These are phyloP conservation scores for Hypotaenidia okinawae DNA, from an alignment of 2,797 vertebrate species.

Conservation along the genomic window DNA sequence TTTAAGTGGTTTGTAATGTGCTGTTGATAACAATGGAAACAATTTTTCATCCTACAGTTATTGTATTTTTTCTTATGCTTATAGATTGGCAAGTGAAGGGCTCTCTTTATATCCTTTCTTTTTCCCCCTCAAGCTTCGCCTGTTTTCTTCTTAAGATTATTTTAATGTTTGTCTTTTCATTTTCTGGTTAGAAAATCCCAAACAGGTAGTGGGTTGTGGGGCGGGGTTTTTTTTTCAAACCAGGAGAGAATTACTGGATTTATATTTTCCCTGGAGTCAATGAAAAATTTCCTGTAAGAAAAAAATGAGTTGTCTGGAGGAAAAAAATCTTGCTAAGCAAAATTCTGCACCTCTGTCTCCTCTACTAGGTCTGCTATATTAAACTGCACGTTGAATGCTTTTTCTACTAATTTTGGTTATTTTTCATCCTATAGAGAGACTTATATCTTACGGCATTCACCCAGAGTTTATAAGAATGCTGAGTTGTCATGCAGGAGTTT, in stretches of 20 bases:
- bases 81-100: background rate
- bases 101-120: background rate
- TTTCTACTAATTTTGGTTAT: slow-evolving; percentile 64
- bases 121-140: background rate
- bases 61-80: background rate
- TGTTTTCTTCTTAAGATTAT: background rate
- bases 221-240: background rate
- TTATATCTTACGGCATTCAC: slow-evolving; percentile 51
- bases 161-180: background rate
- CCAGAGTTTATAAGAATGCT: slow-evolving; percentile 72
- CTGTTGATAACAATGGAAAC: background rate
- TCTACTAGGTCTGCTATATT: background rate
- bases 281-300: slow-evolving; percentile 19
- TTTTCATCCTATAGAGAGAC: slow-evolving; percentile 57
- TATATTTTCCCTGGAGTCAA: slow-evolving; percentile 30
- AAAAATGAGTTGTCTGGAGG: background rate
- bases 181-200: background rate
- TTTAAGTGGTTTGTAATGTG: background rate
- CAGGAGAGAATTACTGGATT: background rate
- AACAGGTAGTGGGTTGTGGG: too few species aligned
- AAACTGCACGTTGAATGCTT: slow-evolving; percentile 31
- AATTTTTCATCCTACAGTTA: background rate
- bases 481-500: slow-evolving; percentile 76
- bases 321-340: slow-evolving; percentile 47
- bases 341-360: slow-evolving; percentile 4